phyloP scores from a whole-genome alignment of 1,140 invertebrate genomes.

The Penaeus vannamei region DNA sequence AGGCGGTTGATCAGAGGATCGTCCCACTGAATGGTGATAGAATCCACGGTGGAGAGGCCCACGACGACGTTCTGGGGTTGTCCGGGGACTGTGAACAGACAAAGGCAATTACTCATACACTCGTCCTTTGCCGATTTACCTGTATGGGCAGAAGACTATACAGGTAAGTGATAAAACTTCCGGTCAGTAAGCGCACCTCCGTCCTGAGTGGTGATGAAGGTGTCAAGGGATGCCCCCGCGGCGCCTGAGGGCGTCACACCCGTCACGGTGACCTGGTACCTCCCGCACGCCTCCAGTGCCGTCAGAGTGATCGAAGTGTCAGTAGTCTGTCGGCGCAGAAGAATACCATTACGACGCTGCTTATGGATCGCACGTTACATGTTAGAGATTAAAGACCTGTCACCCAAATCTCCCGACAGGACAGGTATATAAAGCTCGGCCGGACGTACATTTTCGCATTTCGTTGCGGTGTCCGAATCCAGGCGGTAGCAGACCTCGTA shows the following conservation, averaged over 20 bases:
- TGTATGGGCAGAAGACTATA: too few species aligned
- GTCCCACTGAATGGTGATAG: constrained; percentile 42
- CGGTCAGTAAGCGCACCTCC: constrained; percentile 4
- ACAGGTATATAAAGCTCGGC: too few species aligned
- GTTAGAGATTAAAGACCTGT: too few species aligned
- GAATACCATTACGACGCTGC: too few species aligned
- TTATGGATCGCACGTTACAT: too few species aligned
- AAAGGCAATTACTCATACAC: too few species aligned
- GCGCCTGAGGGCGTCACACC: constrained; percentile 7
- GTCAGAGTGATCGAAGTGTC: background rate
- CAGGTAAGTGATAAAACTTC: background rate
- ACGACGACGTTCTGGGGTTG: constrained; percentile 40
- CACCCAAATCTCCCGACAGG: too few species aligned
- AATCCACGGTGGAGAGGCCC: constrained; percentile 37
- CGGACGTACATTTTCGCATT: background rate
- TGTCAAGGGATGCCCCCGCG: background rate
- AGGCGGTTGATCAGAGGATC: constrained; percentile 24
- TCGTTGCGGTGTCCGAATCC: background rate
- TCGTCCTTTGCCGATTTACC: too few species aligned
- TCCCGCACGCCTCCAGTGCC: background rate
- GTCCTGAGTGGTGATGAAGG: background rate
- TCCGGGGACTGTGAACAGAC: constrained; percentile 33
- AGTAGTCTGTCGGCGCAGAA: too few species aligned
- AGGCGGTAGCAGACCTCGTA: constrained; percentile 38
- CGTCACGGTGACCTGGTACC: constrained; percentile 34